A percentile compares a stretch with the other conserved stretches of the same genome.
phyloP scores from a whole-genome alignment of 2,113 vertebrate genomes.

The Trogon surrucura region DNA sequence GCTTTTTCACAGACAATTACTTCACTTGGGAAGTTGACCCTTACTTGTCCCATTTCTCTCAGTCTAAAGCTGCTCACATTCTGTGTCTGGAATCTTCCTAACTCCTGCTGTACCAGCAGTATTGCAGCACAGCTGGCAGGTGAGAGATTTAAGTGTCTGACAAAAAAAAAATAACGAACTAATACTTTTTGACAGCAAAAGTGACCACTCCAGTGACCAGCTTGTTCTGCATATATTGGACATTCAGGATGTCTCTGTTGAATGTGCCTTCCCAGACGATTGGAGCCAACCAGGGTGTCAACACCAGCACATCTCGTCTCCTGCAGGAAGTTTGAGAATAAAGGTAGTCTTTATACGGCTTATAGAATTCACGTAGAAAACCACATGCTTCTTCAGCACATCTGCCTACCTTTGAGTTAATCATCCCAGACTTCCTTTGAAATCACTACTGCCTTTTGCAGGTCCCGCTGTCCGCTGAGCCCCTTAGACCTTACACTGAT shows the following conservation, averaged over 20 bases:
- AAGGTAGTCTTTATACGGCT: background rate
- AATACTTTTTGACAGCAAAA: constrained; percentile 72
- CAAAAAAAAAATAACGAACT: background rate
- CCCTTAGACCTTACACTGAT: too few relatives aligned
- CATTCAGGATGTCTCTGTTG: constrained; percentile 51
- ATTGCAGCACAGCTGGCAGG: background rate
- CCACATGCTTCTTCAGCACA: background rate
- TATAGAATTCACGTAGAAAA: background rate
- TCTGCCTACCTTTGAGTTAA: background rate
- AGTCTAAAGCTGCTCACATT: background rate
- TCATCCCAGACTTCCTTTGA: background rate
- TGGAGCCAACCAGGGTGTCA: constrained; percentile 74
- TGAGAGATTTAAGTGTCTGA: background rate
- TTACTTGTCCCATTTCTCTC: background rate
- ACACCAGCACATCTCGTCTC: background rate
- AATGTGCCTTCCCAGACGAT: constrained; percentile 75
- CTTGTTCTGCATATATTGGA: constrained; percentile 6
- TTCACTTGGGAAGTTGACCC: background rate
- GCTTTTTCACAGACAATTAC: background rate
- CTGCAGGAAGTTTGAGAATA: background rate
- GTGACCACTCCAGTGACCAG: constrained; percentile 57
- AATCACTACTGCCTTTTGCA: background rate
- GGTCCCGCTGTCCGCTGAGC: too few relatives aligned
- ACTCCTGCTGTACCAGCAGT: background rate
- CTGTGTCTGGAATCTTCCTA: background rate